phyloP scores from a whole-genome alignment of 2,888 invertebrate genomes.

The Andrena chrysosceles region DNA sequence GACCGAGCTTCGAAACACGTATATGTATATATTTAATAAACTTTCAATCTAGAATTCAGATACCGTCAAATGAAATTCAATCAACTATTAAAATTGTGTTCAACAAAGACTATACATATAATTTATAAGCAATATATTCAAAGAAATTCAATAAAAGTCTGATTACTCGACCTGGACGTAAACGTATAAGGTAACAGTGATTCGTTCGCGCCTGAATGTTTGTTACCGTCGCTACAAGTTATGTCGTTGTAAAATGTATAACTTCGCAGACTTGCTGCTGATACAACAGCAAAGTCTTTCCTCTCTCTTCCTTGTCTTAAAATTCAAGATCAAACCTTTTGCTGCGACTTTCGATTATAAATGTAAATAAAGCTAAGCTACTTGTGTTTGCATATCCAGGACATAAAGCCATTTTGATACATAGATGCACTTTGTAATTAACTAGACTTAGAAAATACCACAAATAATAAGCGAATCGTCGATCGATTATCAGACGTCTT shows the following conservation, averaged over 20 bases:
- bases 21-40: constrained; percentile 6
- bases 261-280: not conserved
- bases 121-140: constrained; percentile 9
- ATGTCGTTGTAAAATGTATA: constrained; percentile 8
- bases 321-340: constrained; percentile 1
- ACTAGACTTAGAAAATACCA: constrained; percentile 24
- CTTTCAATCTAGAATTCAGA: constrained; percentile 9
- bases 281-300: constrained; percentile 9
- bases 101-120: constrained; percentile 6
- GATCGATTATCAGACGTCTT: constrained; percentile 50
- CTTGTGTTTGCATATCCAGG: constrained; percentile 14
- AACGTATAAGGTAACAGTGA: constrained; percentile 1
- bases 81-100: constrained; percentile 1
- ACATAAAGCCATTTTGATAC: constrained; percentile 34
- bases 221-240: not conserved
- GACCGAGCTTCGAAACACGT: constrained; percentile 5
- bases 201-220: not conserved
- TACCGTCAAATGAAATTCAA: constrained; percentile 6
- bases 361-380: constrained; percentile 14
- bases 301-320: not conserved
- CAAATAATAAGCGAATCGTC: constrained; percentile 45
- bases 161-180: constrained; percentile 6
- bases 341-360: not conserved
- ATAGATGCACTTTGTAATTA: constrained; percentile 5
- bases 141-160: not conserved